Evolutionary conservation across 2,888 invertebrate species (phyloP).

Genomic region (Nomada hirtipes): DNA sequence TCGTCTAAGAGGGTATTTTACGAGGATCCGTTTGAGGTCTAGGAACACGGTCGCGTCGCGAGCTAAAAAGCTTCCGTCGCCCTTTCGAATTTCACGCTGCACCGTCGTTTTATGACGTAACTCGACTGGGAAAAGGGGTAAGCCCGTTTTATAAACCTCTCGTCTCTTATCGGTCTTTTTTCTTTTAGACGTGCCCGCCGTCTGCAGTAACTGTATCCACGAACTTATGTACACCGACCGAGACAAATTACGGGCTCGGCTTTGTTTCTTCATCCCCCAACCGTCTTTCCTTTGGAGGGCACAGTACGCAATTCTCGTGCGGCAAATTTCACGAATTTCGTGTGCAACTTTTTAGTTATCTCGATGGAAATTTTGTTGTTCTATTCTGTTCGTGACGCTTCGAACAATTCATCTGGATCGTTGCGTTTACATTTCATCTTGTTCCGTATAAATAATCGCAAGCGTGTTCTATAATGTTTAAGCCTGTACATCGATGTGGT

Average conservation of each 20-base stretch:
- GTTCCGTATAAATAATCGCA: too few relatives aligned
- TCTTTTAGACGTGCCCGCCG: slow-evolving; percentile 9
- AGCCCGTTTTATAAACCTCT: slow-evolving; percentile 35
- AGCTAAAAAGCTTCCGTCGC: slow-evolving; percentile 28
- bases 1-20: slow-evolving; percentile 15
- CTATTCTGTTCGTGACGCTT: too few relatives aligned
- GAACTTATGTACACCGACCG: slow-evolving; percentile 13
- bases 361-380: neutral
- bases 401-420: too few relatives aligned
- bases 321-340: neutral
- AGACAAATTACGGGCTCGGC: slow-evolving; percentile 1
- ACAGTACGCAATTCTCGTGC: neutral
- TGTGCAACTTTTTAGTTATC: neutral
- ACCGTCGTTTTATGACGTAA: slow-evolving; percentile 33
- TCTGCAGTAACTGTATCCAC: slow-evolving; percentile 24
- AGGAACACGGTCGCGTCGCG: neutral
- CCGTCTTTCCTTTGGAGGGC: neutral
- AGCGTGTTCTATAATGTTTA: too few relatives aligned
- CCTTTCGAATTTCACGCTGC: slow-evolving; percentile 26
- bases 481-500: too few relatives aligned
- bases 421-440: too few relatives aligned
- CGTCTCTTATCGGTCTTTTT: neutral
- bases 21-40: slow-evolving; percentile 23
- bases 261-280: neutral
- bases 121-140: slow-evolving; percentile 5